These are phyloP conservation scores for Prionailurus viverrinus DNA, from an alignment of 2,113 vertebrate genomes.

Conservation along the genomic window DNA sequence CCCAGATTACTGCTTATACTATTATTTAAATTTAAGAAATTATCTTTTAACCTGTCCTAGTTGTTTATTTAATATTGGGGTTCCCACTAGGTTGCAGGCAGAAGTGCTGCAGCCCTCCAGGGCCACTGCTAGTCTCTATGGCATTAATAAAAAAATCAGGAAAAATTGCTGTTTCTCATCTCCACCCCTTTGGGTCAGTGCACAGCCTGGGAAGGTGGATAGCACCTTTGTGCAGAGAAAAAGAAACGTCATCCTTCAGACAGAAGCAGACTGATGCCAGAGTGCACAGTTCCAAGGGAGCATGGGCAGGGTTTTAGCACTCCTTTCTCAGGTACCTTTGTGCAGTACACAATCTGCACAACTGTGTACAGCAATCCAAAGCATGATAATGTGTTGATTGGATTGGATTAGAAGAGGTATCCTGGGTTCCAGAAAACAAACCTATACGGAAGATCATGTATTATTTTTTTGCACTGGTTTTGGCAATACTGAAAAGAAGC, in stretches of 20 bases:
- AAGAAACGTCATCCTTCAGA: neutral
- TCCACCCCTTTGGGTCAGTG: neutral
- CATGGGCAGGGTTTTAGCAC: neutral
- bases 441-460: neutral
- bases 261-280: neutral
- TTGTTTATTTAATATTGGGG: conserved; percentile 4
- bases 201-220: neutral
- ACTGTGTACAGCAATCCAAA: neutral
- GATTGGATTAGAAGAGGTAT: neutral
- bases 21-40: neutral
- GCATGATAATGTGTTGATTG: neutral
- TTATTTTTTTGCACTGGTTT: neutral
- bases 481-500: neutral
- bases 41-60: neutral
- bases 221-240: neutral
- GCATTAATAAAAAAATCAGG: neutral
- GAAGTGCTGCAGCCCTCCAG: neutral
- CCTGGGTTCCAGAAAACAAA: conserved; percentile 27
- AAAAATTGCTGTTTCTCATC: neutral
- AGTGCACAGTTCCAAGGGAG: neutral
- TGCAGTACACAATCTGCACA: neutral
- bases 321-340: neutral
- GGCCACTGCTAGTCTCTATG: neutral
- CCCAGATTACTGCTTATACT: neutral
- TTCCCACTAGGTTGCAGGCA: neutral